A percentile compares a stretch with the other conserved stretches of the same genome.
phyloP scores from a whole-genome alignment of 30 jellyfish, hydroid and myxozoan species.

The Phacellophora camtschatica region DNA sequence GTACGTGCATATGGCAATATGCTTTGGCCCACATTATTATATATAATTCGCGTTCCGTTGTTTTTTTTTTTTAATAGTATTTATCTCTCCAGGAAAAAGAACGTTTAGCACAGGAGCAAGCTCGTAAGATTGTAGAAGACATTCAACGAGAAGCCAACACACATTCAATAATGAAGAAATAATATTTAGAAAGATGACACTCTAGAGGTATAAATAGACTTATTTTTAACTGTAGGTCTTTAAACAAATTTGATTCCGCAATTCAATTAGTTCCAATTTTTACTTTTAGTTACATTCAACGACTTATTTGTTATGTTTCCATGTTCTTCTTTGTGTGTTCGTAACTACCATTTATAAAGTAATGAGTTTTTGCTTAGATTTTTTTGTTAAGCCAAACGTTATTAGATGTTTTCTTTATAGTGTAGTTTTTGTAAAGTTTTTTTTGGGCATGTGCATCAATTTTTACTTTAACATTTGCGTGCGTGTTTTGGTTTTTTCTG shows the following conservation, averaged over 20 bases:
- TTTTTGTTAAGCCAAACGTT: too few species aligned
- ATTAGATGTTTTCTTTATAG: too few species aligned
- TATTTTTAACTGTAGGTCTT: background rate
- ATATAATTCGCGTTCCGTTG: background rate
- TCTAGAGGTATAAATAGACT: background rate
- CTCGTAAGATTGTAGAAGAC: conserved; percentile 83
- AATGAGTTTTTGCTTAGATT: too few species aligned
- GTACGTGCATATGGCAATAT: too few species aligned
- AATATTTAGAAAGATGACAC: background rate
- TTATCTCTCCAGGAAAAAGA: conserved; percentile 98
- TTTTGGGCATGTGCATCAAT: too few species aligned
- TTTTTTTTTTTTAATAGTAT: background rate
- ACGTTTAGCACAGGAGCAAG: conserved; percentile 84
- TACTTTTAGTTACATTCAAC: too few species aligned
- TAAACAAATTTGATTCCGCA: background rate
- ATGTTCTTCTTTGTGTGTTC: background rate
- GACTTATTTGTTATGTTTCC: background rate
- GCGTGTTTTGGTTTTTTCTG: too few species aligned
- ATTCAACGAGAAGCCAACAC: conserved; percentile 65
- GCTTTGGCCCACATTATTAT: too few species aligned
- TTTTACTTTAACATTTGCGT: too few species aligned
- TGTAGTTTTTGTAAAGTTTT: too few species aligned
- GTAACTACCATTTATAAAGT: background rate
- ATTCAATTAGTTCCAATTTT: too few species aligned
- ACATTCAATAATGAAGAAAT: background rate